A percentile compares a stretch with the other conserved stretches of the same genome.
Evolutionary conservation across 2,888 invertebrate species (phyloP).

Genomic region (Polylopha cassiicola): DNA sequence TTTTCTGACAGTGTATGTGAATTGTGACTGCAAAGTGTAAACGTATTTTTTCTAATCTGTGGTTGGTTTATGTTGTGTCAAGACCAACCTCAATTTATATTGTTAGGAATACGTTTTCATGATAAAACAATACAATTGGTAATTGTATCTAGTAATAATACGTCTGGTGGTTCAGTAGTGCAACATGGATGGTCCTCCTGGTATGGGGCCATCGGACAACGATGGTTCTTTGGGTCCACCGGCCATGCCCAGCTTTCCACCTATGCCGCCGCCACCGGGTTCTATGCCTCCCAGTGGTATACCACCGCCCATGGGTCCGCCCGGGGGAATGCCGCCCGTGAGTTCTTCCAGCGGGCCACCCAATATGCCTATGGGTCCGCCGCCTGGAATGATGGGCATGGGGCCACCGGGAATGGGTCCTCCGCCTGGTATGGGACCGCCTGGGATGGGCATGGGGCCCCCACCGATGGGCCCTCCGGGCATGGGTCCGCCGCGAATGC

Average conservation of each 20-base stretch:
- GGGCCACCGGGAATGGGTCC: conserved; percentile 61
- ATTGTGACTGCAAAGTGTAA: no score
- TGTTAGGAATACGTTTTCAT: background rate
- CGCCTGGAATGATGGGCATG: conserved; percentile 39
- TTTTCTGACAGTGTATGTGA: no score
- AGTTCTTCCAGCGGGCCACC: conserved; percentile 32
- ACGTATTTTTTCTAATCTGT: no score
- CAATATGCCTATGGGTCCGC: conserved; percentile 44
- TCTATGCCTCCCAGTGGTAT: conserved; percentile 43
- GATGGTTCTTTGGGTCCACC: conserved; percentile 52
- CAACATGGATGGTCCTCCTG: conserved; percentile 65
- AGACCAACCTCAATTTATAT: background rate
- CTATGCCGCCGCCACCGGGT: conserved; percentile 55
- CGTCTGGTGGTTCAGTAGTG: no score
- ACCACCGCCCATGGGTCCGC: conserved; percentile 29
- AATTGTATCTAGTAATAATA: no score
- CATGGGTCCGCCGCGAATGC: conserved; percentile 36
- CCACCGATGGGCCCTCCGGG: conserved; percentile 61
- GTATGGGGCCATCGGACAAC: conserved; percentile 52
- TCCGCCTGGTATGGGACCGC: conserved; percentile 57
- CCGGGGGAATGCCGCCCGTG: conserved; percentile 31
- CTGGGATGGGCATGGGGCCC: conserved; percentile 45
- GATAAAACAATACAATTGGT: no score
- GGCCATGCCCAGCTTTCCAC: conserved; percentile 50
- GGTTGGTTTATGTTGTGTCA: no score